phyloP scores from a whole-genome alignment of 2,113 vertebrate species.

The Sander vitreus region DNA sequence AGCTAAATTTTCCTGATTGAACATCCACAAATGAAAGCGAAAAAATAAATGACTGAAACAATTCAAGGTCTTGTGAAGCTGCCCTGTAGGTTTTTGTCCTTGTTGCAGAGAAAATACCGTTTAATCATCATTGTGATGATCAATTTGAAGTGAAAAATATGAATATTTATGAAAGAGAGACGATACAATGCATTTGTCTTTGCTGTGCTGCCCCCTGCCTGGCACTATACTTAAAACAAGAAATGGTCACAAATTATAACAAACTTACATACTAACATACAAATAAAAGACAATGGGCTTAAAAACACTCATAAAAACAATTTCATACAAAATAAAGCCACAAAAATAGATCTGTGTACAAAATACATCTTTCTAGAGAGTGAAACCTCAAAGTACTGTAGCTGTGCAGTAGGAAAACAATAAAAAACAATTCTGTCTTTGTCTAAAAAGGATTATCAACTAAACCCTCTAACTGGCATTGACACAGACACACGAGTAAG shows the following conservation, averaged over 20 bases:
- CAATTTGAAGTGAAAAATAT: not conserved
- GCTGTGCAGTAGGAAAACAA: slow-evolving; percentile 52
- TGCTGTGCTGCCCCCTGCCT: slow-evolving; percentile 74
- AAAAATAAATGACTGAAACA: not conserved
- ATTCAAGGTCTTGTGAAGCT: slow-evolving; percentile 36
- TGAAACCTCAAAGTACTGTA: slow-evolving; percentile 42
- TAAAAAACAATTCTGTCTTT: slow-evolving; percentile 32
- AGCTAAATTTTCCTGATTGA: slow-evolving; percentile 4
- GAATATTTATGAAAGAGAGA: slow-evolving; percentile 1
- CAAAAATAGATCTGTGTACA: slow-evolving; percentile 79
- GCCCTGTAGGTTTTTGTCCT: slow-evolving; percentile 14
- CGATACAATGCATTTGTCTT: slow-evolving; percentile 45
- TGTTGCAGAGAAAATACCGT: not conserved
- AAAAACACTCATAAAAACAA: slow-evolving; percentile 63
- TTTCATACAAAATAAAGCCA: slow-evolving; percentile 70
- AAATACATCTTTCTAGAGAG: slow-evolving; percentile 69
- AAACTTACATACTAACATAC: slow-evolving; percentile 47
- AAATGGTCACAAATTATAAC: slow-evolving; percentile 17
- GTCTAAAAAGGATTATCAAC: slow-evolving; percentile 53
- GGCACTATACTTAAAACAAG: slow-evolving; percentile 22
- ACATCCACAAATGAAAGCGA: not conserved
- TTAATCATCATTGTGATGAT: slow-evolving; percentile 19
- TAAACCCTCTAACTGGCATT: slow-evolving; percentile 68
- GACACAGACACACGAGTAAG: slow-evolving; percentile 33
- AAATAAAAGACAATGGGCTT: slow-evolving; percentile 35